Conservation (phyloP, 2,797 vertebrate species). For the Sebastes minor region DNA sequence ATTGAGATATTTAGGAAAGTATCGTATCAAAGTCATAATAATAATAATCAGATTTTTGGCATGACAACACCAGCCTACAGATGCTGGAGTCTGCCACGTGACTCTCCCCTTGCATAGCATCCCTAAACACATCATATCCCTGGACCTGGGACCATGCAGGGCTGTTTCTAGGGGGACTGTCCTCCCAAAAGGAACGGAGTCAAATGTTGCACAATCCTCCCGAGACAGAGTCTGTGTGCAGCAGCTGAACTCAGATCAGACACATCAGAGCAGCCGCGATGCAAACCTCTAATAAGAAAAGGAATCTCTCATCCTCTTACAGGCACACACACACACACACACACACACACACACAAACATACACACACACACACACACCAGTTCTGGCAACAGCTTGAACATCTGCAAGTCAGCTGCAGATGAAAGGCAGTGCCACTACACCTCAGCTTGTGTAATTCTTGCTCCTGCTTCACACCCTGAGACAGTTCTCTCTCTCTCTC, state of each 20-base stretch:
- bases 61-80: not conserved
- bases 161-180: not conserved
- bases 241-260: conserved; percentile 12
- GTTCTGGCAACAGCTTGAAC: not conserved
- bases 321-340: not conserved
- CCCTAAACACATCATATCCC: not conserved
- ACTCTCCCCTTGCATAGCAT: not conserved
- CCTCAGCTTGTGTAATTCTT: not conserved
- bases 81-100: not conserved
- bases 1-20: not conserved
- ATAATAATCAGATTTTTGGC: not conserved
- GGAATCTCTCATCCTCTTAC: not conserved
- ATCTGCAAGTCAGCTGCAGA: conserved; percentile 27
- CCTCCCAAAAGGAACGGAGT: not conserved
- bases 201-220: not conserved
- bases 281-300: conserved; percentile 11
- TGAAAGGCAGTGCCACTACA: conserved; percentile 20
- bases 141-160: not conserved
- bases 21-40: not conserved
- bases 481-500: not conserved
- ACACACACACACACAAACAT: not conserved
- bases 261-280: conserved; percentile 32
- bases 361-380: not conserved
- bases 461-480: not conserved
- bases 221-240: not conserved